Evolutionary conservation across 1,140 invertebrate genomes (phyloP), one percentile per base, ranked within the genome.

Genomic region (Yoshiicerus persimilis): DNA sequence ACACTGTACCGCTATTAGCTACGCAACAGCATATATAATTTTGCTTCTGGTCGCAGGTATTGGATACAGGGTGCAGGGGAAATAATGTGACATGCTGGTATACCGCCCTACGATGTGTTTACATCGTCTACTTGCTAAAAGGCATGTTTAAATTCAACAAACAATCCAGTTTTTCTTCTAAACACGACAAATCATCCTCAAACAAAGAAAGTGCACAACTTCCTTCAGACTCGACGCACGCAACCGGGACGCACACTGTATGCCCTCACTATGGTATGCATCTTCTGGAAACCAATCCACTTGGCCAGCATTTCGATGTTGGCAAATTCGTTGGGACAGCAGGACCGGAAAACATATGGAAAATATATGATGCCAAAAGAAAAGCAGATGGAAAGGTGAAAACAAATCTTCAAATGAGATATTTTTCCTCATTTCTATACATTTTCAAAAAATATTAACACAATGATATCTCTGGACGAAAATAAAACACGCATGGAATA

Each of bases 351-450:
- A 94, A 97, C 87, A 95, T 97, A 9, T 99, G 98, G 98, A 96
- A 96, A 91, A 96, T 99, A 87, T 96, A 97, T 91, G 97, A 99
- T 90, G 97, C 96, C 0, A 96, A 96, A 91, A 93, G 97, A 87
- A 97, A 97, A 92, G 96, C 95, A 77, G 98, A 99, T 91, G 96
- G 96, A 90, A 97, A 97, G 96, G 98, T 99, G n/a, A n/a, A n/a
- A 93, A 83, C 3, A 4, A 36, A 36, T 80, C n/a, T 47, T 84
- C 8, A 25, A 77, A 10, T 38, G 9, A 77, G n/a, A n/a, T n/a
- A n/a, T n/a, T n/a, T n/a, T n/a, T n/a, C n/a, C n/a, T n/a, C n/a
- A n/a, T n/a, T n/a, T n/a, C n/a, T n/a, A n/a, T n/a, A n/a, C n/a
- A n/a, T n/a, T n/a, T n/a, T n/a, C n/a, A n/a, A n/a, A n/a, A n/a